Base-by-base conservation (phyloP, 2,888 invertebrate species). In the Exephanes ischioxanthus region DNA sequence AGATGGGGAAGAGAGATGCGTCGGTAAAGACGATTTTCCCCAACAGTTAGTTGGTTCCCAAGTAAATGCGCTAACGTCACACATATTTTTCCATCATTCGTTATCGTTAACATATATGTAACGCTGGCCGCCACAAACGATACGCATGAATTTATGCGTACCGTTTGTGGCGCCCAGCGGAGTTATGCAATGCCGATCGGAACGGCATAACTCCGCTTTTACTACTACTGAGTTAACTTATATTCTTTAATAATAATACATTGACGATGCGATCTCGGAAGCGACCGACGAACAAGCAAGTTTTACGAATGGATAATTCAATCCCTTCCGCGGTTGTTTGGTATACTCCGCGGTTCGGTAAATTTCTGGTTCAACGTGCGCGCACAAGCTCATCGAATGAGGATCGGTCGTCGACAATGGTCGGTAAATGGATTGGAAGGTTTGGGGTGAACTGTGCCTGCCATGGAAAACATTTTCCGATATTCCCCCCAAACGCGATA, bases 401-500 rank as follows among this genome's bases (percentile, higher is more conserved):
- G 61, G 45, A 80, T 53, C 45, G 14, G 61, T 22, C 45, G 61
- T 26, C 37, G 26, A 37, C 55, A 55, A 58, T 33, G 73, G 51
- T 55, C 33, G 30, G 48, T n/a, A 72, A 67, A 67, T 73, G 48
- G n/a, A 71, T 71, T 33, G 72, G 19, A 41, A 37, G 41, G 41
- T 53, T 37, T 14, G 16, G n/a, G 30, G 26, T 6, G 22, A 41
- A 63, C 51, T 55, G 19, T 6, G 30, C 41, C 55, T 41, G 51
- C 45, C 55, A 68, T 77, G 11, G 48, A 72, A 63, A 73, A 66
- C 68, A 77, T 83, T 87, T 80, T 70, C 53, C 84, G 79, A 79
- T 86, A 85, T 88, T 86, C 80, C 76, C 80, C 37, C 16, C 30
- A 37, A 73, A 86, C 83, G 51, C 75, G 79, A 84, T 66, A 70